phyloP scores from a whole-genome alignment of 2,797 vertebrate genomes.

The Enoplosus armatus region DNA sequence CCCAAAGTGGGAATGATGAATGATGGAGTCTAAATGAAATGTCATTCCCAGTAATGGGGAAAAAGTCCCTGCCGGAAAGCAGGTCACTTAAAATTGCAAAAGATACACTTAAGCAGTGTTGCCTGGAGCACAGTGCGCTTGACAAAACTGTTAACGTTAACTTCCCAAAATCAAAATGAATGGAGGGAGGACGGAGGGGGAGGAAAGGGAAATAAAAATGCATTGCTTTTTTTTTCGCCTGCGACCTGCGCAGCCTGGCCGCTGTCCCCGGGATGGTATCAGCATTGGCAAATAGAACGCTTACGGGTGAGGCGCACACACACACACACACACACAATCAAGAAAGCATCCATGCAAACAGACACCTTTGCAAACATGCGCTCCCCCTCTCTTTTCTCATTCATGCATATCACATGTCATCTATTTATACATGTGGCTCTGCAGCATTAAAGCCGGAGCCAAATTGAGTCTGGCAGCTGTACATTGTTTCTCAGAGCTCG shows the following conservation, averaged over 20 bases:
- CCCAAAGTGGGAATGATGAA: constrained; percentile 76
- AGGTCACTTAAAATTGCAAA: constrained; percentile 86
- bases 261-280: constrained; percentile 30
- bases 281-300: constrained; percentile 24
- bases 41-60: constrained; percentile 84
- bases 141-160: constrained; percentile 84
- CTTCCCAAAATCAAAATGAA: constrained; percentile 71
- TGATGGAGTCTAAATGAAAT: constrained; percentile 87
- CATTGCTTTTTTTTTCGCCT: constrained; percentile 49
- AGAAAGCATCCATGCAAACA: constrained; percentile 25
- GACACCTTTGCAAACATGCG: constrained; percentile 36
- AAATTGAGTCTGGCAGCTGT: constrained; percentile 46
- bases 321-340: constrained; percentile 16
- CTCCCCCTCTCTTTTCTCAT: not conserved
- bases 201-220: constrained; percentile 38
- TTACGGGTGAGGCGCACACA: constrained; percentile 9
- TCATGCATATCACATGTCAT: constrained; percentile 44
- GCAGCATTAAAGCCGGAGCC: constrained; percentile 16
- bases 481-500: constrained; percentile 48
- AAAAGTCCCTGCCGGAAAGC: constrained; percentile 81
- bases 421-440: constrained; percentile 16
- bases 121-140: constrained; percentile 75
- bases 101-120: constrained; percentile 83
- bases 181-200: constrained; percentile 32
- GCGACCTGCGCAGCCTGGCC: constrained; percentile 30